A percentile compares a stretch with the other conserved stretches of the same genome.
phyloP scores from a whole-genome alignment of 2,113 vertebrate species.

The Mastomys natalensis region DNA sequence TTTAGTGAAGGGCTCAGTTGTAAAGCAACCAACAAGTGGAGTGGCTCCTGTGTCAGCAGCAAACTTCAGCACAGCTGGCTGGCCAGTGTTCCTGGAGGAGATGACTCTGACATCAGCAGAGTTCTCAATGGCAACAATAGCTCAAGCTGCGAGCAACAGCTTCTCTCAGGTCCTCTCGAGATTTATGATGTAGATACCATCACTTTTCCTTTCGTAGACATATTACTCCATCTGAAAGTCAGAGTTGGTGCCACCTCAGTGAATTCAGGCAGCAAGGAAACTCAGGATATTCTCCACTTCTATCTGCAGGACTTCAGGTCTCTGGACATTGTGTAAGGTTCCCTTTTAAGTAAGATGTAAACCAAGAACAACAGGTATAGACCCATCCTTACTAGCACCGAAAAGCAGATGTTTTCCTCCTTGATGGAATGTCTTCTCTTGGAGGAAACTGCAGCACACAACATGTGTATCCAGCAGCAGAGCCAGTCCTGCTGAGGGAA shows the following conservation, averaged over 20 bases:
- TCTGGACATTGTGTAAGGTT: too few relatives aligned
- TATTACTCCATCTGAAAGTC: too few relatives aligned
- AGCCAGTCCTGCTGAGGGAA: neutral
- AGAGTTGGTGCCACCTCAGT: too few relatives aligned
- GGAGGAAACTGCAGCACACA: neutral
- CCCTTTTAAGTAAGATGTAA: too few relatives aligned
- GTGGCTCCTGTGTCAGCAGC: slow-evolving; percentile 96
- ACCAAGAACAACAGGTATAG: too few relatives aligned
- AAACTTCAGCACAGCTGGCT: slow-evolving; percentile 98
- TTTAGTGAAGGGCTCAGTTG: slow-evolving; percentile 99
- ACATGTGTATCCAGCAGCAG: neutral
- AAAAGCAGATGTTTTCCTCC: too few relatives aligned
- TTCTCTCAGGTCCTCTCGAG: slow-evolving; percentile 99
- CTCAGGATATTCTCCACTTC: too few relatives aligned
- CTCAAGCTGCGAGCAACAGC: slow-evolving; percentile 96
- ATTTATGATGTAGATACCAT: slow-evolving; percentile 97
- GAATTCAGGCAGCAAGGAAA: too few relatives aligned
- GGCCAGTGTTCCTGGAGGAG: slow-evolving; percentile 97
- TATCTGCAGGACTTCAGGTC: too few relatives aligned
- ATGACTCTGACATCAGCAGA: slow-evolving; percentile 99
- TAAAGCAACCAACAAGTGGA: slow-evolving; percentile 98
- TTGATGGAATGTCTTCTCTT: neutral
- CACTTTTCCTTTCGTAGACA: too few relatives aligned
- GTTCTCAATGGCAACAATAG: slow-evolving; percentile 98
- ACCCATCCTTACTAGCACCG: too few relatives aligned